Percentiles rank a stretch among this genome's conserved stretches.
Evolutionary conservation across 35 echinoderm and acorn worm genomes (phyloP).

Genomic region (Heliocidaris erythrogramma): DNA sequence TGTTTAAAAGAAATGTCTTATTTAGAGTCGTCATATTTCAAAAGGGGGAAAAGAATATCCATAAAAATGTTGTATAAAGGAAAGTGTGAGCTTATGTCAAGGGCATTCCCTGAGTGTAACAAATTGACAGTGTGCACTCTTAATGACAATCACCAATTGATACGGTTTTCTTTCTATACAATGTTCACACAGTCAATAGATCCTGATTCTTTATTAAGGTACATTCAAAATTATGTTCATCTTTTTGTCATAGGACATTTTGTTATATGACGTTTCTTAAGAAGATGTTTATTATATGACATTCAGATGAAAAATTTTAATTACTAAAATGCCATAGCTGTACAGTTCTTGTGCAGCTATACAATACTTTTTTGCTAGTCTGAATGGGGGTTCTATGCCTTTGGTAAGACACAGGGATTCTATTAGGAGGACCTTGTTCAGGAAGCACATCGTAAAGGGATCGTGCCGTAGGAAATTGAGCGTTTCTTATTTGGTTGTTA

Average conservation of each 20-base stretch:
- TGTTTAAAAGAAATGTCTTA: neutral
- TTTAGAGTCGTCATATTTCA: neutral
- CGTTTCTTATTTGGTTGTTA: constrained; percentile 11
- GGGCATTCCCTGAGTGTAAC: no score
- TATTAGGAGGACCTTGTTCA: neutral
- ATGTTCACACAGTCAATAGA: no score
- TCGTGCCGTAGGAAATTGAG: neutral
- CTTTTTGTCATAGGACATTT: no score
- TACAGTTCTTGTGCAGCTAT: neutral
- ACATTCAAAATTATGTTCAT: no score
- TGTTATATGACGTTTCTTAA: neutral
- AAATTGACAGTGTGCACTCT: no score
- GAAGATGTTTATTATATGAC: neutral
- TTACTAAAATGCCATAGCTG: neutral
- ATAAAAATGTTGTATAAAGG: neutral
- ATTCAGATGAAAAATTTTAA: neutral
- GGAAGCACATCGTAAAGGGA: constrained; percentile 8
- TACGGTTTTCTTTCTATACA: no score
- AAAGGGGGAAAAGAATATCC: neutral
- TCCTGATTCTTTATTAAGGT: no score
- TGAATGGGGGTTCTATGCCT: neutral
- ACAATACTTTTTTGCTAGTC: neutral
- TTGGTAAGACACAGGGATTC: neutral
- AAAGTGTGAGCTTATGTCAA: no score
- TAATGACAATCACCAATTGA: no score